These are phyloP conservation scores for Panzeria rudis DNA, from an alignment of 2,888 invertebrate species.

Conservation along the genomic window DNA sequence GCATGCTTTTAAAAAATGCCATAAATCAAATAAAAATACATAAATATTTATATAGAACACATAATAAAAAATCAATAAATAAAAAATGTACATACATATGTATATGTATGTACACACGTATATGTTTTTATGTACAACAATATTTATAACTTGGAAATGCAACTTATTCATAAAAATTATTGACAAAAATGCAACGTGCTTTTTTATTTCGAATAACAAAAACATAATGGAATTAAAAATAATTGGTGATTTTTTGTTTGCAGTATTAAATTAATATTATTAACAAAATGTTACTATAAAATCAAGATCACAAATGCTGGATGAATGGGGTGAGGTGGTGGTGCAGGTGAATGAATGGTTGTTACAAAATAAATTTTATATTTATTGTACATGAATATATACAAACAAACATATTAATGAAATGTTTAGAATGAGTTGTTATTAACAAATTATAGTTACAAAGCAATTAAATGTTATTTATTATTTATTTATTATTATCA, in stretches of 20 bases:
- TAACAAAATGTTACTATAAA: conserved; percentile 52
- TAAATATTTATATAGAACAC: conserved; percentile 19
- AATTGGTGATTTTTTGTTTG: conserved; percentile 72
- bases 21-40: conserved; percentile 32
- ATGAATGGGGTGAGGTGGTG: background rate
- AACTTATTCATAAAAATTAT: conserved; percentile 21
- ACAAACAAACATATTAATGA: conserved; percentile 26
- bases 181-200: conserved; percentile 60
- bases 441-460: conserved; percentile 24
- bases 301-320: conserved; percentile 23
- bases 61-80: conserved; percentile 25
- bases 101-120: background rate
- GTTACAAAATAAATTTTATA: conserved; percentile 26
- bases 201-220: conserved; percentile 49
- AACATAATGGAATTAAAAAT: conserved; percentile 53
- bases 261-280: conserved; percentile 50
- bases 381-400: background rate
- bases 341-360: conserved; percentile 18
- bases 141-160: conserved; percentile 36
- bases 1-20: conserved; percentile 45
- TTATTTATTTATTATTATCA: background rate
- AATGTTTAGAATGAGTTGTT: conserved; percentile 17
- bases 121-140: background rate
- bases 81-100: background rate
- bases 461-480: conserved; percentile 22